Base-by-base conservation (phyloP, 1,140 invertebrate genomes). In the Magallana ariakensis region DNA sequence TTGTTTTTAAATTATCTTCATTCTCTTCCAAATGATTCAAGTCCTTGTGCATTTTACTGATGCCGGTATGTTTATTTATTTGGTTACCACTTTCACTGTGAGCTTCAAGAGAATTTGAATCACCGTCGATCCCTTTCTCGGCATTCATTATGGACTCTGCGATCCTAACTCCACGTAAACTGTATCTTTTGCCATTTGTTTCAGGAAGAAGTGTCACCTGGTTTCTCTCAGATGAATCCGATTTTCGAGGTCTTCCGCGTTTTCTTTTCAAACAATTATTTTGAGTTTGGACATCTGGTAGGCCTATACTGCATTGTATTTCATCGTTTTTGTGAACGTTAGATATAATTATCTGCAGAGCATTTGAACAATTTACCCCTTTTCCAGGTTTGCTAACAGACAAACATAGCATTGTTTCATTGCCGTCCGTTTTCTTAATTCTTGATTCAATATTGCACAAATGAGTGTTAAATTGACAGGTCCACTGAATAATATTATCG, bases 81-180 rank as follows among this genome's bases (percentile, higher is more conserved):
- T 46, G 33, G 33, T 46, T 46, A 46, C 33, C 33, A 46, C 33
- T 87, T 46, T 85, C 62, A 55, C 75, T 85, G 66, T 85, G 85
- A 26, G 55, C 83, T 82, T 83, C 56, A 9, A 85, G 55, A 15
- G 85, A 87, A 26, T 75, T 13, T 26, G 2, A 3, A 33, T 46
- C 22, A 75, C 22, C 13, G 5, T 83, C 82, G 46, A 85, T 55
- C 22, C 82, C 22, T 16, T 84, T 90, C 80, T 88, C 90, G 16
- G 88, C 87, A 46, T 87, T 83, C 89, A 91, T 91, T 46, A 91
- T 87, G n/a, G 70, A 66, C 62, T 85, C 75, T 54, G 88, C 89
- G 57, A 91, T 53, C 66, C 90, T 90, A 4, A 85, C 89, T 56
- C 90, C 90, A 57, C 90, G 88, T 33, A 91, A 80, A 60, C 86